Evolutionary conservation across 2,888 invertebrate species (phyloP).

Genomic region (Hirtodrosophila confusa): DNA sequence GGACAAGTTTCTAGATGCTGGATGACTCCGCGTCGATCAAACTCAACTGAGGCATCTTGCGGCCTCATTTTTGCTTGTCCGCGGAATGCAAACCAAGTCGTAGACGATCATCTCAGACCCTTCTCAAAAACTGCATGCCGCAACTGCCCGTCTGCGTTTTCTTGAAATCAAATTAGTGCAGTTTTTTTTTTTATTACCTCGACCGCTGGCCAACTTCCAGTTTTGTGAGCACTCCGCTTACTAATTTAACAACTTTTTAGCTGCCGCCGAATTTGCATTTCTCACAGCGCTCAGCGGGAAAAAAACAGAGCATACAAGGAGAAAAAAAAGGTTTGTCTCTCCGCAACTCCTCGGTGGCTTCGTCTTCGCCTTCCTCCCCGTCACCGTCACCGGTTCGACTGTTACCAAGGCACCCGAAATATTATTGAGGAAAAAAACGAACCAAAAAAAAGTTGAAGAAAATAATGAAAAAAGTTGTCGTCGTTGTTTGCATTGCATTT

Average conservation of each 20-base stretch:
- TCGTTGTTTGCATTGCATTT: slow-evolving; percentile 48
- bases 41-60: too few relatives aligned
- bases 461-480: slow-evolving; percentile 39
- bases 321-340: slow-evolving; percentile 58
- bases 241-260: slow-evolving; percentile 55
- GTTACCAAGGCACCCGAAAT: slow-evolving; percentile 63
- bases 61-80: too few relatives aligned
- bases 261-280: slow-evolving; percentile 72
- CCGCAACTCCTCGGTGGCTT: neutral
- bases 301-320: slow-evolving; percentile 14
- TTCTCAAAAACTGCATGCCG: slow-evolving; percentile 44
- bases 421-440: slow-evolving; percentile 36
- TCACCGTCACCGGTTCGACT: slow-evolving; percentile 18
- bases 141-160: slow-evolving; percentile 20
- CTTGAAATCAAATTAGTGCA: slow-evolving; percentile 71
- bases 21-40: too few relatives aligned
- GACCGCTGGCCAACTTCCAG: slow-evolving; percentile 24
- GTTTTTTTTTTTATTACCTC: slow-evolving; percentile 41
- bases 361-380: too few relatives aligned
- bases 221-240: slow-evolving; percentile 49
- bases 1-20: too few relatives aligned
- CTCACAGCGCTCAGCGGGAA: slow-evolving; percentile 54
- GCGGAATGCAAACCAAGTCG: too few relatives aligned
- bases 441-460: slow-evolving; percentile 24
- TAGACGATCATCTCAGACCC: slow-evolving; percentile 12